These are phyloP conservation scores for Balaenoptera acutorostrata DNA, from an alignment of 2,113 vertebrate genomes.

Conservation along the genomic window DNA sequence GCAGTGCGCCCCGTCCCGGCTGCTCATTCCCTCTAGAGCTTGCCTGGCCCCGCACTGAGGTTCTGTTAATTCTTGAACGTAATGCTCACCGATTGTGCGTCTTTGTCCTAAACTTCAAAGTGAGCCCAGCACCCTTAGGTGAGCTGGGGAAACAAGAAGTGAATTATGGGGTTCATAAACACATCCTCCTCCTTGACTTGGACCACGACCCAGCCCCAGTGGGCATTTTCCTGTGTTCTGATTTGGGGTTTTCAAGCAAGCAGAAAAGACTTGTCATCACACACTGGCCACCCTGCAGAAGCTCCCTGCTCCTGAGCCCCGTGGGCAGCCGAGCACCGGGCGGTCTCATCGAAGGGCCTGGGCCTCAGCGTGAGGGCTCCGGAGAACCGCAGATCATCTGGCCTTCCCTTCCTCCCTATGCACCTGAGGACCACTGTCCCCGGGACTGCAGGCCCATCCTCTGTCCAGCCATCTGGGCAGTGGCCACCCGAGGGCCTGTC, in stretches of 20 bases:
- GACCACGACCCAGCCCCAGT: accelerated
- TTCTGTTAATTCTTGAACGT: no score
- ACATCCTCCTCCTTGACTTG: accelerated
- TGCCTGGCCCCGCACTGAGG: accelerated
- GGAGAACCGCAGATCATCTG: neutral
- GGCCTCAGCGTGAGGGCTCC: accelerated
- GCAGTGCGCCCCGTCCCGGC: accelerated
- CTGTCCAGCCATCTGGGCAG: no score
- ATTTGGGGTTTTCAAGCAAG: neutral
- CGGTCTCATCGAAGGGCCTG: accelerated
- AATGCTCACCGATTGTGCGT: no score
- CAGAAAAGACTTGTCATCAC: accelerated
- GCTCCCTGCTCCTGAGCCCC: accelerated
- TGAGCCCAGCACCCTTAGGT: accelerated
- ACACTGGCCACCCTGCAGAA: accelerated
- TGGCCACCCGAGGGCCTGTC: no score
- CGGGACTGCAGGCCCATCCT: accelerated
- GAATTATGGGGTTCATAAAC: neutral
- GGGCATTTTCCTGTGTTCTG: neutral
- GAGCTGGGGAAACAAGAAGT: no score
- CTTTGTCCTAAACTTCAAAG: neutral
- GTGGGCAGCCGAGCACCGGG: accelerated
- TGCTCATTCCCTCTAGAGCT: accelerated
- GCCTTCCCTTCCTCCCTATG: no score
- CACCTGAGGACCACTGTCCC: no score